Percentiles rank a stretch among this genome's conserved stretches.
Conservation (phyloP, 2,888 invertebrate species). For the Orthosia gothica region DNA sequence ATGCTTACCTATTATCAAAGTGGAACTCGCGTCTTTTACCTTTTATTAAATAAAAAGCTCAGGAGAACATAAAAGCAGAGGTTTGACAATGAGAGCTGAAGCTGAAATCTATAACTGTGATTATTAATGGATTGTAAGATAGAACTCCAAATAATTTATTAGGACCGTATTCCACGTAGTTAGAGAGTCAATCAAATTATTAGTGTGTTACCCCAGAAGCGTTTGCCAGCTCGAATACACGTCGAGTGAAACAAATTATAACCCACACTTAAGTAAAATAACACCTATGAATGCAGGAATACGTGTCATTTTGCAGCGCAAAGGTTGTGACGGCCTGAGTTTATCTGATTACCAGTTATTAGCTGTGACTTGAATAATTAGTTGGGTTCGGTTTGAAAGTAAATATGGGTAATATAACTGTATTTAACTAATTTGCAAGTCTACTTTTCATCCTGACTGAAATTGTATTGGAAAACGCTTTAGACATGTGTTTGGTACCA, state of each 20-base stretch:
- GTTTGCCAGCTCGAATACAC: constrained; percentile 23
- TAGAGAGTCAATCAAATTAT: constrained; percentile 37
- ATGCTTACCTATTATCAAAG: neutral
- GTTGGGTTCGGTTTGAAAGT: constrained; percentile 2
- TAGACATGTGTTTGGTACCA: neutral
- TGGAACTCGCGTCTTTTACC: neutral
- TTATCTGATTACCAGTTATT: constrained; percentile 51
- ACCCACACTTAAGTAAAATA: constrained; percentile 6
- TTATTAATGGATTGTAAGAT: neutral
- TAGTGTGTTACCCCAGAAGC: constrained; percentile 24
- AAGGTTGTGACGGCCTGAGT: neutral
- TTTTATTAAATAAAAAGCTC: neutral
- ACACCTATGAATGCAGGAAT: neutral
- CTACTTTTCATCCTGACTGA: neutral
- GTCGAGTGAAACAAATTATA: constrained; percentile 36
- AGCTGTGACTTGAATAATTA: constrained; percentile 42
- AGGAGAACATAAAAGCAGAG: constrained; percentile 1
- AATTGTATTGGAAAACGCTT: neutral
- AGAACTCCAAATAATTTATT: constrained; percentile 19
- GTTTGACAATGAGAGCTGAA: neutral
- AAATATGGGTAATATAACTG: neutral
- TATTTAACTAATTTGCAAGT: constrained; percentile 25
- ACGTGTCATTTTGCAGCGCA: constrained; percentile 20
- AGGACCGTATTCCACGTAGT: constrained; percentile 18
- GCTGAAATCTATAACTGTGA: neutral